phyloP scores from a whole-genome alignment of 2,113 vertebrate species.

The Clarias gariepinus region DNA sequence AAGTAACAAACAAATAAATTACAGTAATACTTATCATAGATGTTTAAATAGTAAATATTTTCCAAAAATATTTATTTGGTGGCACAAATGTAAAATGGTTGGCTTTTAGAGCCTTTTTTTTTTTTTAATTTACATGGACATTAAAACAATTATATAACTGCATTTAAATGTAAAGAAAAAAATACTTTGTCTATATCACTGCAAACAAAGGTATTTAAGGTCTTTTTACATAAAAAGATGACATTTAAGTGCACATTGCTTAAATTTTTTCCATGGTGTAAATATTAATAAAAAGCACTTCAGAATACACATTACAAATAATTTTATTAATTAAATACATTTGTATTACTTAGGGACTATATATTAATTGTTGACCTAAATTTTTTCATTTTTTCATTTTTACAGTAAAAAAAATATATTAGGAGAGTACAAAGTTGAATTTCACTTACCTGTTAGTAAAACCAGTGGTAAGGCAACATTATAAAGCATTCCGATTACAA shows the following conservation, averaged over 20 bases:
- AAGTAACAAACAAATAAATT: neutral
- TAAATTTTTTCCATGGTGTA: neutral
- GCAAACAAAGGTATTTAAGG: neutral
- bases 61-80: neutral
- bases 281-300: neutral
- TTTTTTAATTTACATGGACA: neutral
- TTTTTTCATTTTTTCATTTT: neutral
- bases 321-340: neutral
- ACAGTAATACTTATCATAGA: neutral
- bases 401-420: neutral
- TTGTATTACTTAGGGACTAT: neutral
- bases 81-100: neutral
- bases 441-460: conserved; percentile 69
- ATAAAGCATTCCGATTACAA: conserved; percentile 66
- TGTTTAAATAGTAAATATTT: neutral
- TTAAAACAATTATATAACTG: neutral
- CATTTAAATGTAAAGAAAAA: too few relatives aligned
- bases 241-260: neutral
- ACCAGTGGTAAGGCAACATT: conserved; percentile 65
- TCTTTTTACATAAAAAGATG: neutral
- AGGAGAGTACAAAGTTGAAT: neutral
- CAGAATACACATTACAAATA: neutral
- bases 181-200: neutral
- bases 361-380: neutral
- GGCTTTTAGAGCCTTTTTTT: neutral